A percentile compares a stretch with the other conserved stretches of the same genome.
Conservation (phyloP, 2,797 vertebrate species). For the Lagocephalus sceleratus region DNA sequence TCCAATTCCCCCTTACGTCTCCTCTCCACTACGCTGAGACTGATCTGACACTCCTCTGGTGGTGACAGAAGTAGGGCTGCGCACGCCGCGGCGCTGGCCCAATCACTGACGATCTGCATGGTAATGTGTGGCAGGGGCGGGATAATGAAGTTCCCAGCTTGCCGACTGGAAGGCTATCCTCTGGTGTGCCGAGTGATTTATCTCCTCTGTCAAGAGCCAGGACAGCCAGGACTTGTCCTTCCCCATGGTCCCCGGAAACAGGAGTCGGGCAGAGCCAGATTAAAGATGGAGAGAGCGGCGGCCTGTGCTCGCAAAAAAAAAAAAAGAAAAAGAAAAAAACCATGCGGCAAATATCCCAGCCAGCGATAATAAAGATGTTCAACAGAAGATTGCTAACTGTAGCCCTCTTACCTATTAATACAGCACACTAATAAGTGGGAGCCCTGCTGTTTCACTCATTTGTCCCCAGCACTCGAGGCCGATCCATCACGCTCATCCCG, state of each 20-base stretch:
- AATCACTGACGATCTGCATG: constrained; percentile 95
- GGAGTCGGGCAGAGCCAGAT: constrained; percentile 79
- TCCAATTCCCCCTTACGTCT: constrained; percentile 38
- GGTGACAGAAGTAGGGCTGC: constrained; percentile 93
- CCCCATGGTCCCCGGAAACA: constrained; percentile 84
- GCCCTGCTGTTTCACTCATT: constrained; percentile 10
- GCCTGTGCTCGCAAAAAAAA: constrained; percentile 59
- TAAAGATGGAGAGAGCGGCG: constrained; percentile 63
- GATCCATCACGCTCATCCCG: constrained; percentile 57
- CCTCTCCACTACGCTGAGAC: constrained; percentile 76
- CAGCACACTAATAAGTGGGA: too few relatives aligned
- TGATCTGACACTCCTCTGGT: constrained; percentile 81
- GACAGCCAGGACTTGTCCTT: constrained; percentile 97
- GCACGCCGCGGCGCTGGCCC: constrained; percentile 78
- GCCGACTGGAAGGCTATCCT: constrained; percentile 96
- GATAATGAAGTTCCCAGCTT: constrained; percentile 99
- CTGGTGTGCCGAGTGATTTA: constrained; percentile 98
- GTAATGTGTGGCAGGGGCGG: constrained; percentile 96
- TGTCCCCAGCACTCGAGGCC: constrained; percentile 28
- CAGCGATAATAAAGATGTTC: constrained; percentile 25
- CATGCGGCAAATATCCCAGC: background rate
- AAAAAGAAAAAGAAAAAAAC: constrained; percentile 49
- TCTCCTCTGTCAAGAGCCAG: constrained; percentile 98
- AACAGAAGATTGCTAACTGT: constrained; percentile 1
- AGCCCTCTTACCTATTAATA: background rate